Percentiles rank a stretch among this genome's conserved stretches.
These are phyloP conservation scores for Rhinichthys osculus DNA, from an alignment of 2,797 vertebrate genomes.

Conservation along the genomic window DNA sequence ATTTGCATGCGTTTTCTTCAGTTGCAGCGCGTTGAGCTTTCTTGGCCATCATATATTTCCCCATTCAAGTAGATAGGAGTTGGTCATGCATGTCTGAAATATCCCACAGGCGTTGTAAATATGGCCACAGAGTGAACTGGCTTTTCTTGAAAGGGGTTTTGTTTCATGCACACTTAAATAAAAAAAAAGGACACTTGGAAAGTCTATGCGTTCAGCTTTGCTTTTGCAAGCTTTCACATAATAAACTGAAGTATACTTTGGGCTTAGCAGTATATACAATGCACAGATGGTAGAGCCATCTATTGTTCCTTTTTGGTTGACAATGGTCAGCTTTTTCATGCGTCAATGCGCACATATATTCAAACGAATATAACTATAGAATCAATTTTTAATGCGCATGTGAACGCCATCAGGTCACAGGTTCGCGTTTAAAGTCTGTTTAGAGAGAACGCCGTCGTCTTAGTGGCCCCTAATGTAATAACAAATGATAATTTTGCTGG, in stretches of 20 bases:
- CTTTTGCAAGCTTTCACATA: not conserved
- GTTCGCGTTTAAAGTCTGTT: too few relatives aligned
- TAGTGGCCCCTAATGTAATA: too few relatives aligned
- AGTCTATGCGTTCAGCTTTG: not conserved
- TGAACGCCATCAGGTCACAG: too few relatives aligned
- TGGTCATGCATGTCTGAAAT: not conserved
- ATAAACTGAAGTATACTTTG: constrained; percentile 2
- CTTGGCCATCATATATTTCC: not conserved
- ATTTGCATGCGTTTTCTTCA: too few relatives aligned
- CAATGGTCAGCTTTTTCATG: not conserved
- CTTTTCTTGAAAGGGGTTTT: not conserved
- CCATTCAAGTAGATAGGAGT: not conserved
- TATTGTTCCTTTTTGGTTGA: not conserved
- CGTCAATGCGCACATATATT: not conserved
- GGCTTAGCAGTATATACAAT: not conserved
- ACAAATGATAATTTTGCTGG: too few relatives aligned
- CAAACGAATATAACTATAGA: too few relatives aligned
- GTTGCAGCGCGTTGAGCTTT: too few relatives aligned
- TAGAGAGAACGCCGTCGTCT: too few relatives aligned
- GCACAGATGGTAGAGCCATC: not conserved
- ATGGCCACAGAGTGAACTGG: not conserved
- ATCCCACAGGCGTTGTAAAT: not conserved
- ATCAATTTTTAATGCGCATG: too few relatives aligned
- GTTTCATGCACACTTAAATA: not conserved
- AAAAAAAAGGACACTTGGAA: not conserved